phyloP scores from a whole-genome alignment of 2,797 vertebrate species.

The Cirrhinus molitorella region DNA sequence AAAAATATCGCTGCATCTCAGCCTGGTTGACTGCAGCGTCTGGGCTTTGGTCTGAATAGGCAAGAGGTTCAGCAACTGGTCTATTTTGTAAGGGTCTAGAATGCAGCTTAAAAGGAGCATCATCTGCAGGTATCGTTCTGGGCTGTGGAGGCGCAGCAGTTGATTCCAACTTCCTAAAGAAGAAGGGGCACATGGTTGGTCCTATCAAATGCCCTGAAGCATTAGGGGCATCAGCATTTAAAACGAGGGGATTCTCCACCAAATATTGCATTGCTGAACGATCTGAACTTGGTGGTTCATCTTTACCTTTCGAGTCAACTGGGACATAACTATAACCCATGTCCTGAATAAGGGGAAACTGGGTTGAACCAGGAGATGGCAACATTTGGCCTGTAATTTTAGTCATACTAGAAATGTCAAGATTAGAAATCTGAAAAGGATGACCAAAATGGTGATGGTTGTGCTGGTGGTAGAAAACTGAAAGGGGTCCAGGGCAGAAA shows the following conservation, averaged over 20 bases:
- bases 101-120: not conserved
- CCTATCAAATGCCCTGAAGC: not conserved
- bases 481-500: constrained; percentile 67
- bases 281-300: not conserved
- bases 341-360: not conserved
- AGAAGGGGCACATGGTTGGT: not conserved
- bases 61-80: not conserved
- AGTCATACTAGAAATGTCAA: not conserved
- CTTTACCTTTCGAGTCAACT: not conserved
- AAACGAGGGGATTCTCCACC: not conserved
- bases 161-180: constrained; percentile 11
- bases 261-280: constrained; percentile 3
- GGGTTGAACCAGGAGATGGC: not conserved
- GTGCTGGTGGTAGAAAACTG: constrained; percentile 75
- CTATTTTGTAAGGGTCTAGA: not conserved
- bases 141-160: not conserved
- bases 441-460: constrained; percentile 68
- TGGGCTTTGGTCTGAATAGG: not conserved
- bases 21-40: not conserved
- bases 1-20: not conserved
- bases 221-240: not conserved
- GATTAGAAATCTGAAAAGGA: not conserved
- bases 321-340: constrained; percentile 6
- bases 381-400: not conserved
- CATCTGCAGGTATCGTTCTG: not conserved